Percentiles rank a stretch among this genome's conserved stretches.
phyloP scores from a whole-genome alignment of 2,797 vertebrate genomes.

The Muscicapa striata region DNA sequence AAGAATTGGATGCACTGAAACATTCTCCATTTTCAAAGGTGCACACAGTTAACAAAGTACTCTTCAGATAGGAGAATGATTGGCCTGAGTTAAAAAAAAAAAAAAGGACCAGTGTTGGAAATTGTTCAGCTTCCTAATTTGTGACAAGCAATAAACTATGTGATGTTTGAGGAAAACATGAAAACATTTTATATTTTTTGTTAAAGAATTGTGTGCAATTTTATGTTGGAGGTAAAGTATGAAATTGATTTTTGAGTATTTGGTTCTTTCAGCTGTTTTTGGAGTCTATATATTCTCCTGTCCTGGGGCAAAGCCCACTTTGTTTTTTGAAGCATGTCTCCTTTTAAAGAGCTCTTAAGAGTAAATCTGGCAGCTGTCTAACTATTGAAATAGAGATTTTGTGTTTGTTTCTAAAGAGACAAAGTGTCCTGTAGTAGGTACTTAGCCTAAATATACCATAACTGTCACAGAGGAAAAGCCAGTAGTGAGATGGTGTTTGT shows the following conservation, averaged over 20 bases:
- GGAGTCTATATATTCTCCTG: background rate
- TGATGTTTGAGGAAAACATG: background rate
- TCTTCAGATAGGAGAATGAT: background rate
- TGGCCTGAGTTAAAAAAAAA: background rate
- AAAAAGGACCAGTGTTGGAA: background rate
- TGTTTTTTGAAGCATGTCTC: background rate
- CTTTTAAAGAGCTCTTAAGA: background rate
- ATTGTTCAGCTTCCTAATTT: background rate
- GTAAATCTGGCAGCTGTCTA: background rate
- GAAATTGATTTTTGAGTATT: background rate
- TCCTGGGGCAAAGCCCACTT: rapidly evolving
- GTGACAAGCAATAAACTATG: background rate
- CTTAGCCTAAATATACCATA: background rate
- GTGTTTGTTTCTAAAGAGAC: background rate
- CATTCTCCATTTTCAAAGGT: background rate
- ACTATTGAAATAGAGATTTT: background rate
- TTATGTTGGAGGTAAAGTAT: background rate
- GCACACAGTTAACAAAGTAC: background rate
- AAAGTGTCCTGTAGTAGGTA: background rate
- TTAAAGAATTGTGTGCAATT: background rate
- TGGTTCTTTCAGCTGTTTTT: background rate
- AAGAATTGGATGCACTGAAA: background rate
- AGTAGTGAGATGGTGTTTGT: background rate
- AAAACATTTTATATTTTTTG: background rate
- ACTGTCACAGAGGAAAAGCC: background rate